Conservation (phyloP, 2,888 invertebrate species). For the Cheilosia vernalis region DNA sequence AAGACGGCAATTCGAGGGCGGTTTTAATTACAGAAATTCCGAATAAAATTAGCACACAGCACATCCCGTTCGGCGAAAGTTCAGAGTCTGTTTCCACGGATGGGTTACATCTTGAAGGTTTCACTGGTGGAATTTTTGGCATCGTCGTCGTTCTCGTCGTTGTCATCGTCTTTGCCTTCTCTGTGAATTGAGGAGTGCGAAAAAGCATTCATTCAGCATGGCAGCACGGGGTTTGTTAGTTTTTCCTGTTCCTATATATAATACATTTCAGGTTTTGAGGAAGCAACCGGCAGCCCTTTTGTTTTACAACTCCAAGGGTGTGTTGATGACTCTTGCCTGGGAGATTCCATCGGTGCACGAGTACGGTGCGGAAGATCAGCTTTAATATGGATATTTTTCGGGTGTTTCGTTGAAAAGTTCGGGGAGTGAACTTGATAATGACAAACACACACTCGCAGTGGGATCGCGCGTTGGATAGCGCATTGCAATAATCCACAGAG, state of each 20-base stretch:
- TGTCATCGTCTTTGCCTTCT: conserved; percentile 24
- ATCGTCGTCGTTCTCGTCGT: background rate
- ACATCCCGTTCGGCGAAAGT: background rate
- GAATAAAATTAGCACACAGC: conserved; percentile 73
- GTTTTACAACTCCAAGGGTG: conserved; percentile 62
- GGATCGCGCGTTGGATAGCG: background rate
- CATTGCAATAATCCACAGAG: conserved; percentile 48
- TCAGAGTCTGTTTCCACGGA: conserved; percentile 29
- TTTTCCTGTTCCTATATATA: conserved; percentile 9
- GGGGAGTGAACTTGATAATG: conserved; percentile 62
- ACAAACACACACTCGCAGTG: conserved; percentile 47
- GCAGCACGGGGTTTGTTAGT: conserved; percentile 31
- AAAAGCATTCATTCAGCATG: conserved; percentile 73
- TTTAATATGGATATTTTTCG: conserved; percentile 69
- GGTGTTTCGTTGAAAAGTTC: conserved; percentile 15
- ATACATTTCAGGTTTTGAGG: conserved; percentile 7
- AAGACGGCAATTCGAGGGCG: conserved; percentile 59
- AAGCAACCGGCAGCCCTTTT: conserved; percentile 22
- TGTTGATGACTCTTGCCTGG: conserved; percentile 35
- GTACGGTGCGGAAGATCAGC: conserved; percentile 60
- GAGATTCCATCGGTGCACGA: conserved; percentile 8
- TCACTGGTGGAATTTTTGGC: conserved; percentile 16
- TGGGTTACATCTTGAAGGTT: conserved; percentile 68
- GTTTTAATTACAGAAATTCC: conserved; percentile 76
- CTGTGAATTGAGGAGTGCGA: conserved; percentile 66